These are phyloP conservation scores for Tanaodytes sp. DNA, from an alignment of 2,888 invertebrate species.

Conservation along the genomic window DNA sequence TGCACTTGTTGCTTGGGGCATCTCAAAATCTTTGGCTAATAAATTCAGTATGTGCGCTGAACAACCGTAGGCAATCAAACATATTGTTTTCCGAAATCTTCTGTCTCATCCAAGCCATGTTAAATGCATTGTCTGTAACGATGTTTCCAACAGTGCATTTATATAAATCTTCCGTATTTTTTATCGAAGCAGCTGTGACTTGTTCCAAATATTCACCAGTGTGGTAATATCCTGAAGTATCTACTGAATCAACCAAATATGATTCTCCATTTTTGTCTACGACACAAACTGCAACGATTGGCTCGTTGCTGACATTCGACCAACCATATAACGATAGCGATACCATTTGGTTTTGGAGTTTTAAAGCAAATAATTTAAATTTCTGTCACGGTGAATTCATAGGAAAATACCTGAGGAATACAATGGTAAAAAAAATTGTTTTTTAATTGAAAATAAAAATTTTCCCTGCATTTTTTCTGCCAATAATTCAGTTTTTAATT, in stretches of 20 bases:
- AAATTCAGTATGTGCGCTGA: neutral
- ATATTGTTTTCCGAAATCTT: neutral
- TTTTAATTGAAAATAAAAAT: too few relatives aligned
- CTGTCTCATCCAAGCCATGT: neutral
- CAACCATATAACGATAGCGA: conserved; percentile 19
- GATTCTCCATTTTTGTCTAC: conserved; percentile 8
- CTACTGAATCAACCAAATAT: conserved; percentile 22
- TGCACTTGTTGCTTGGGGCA: too few relatives aligned
- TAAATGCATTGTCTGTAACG: neutral
- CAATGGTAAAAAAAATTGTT: too few relatives aligned
- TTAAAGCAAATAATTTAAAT: too few relatives aligned
- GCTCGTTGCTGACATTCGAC: conserved; percentile 23
- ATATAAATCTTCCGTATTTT: conserved; percentile 1
- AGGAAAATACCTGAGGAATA: too few relatives aligned
- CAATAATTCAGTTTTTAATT: too few relatives aligned
- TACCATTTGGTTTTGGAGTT: conserved; percentile 18
- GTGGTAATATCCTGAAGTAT: conserved; percentile 27
- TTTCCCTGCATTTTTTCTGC: too few relatives aligned
- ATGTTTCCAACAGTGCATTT: neutral
- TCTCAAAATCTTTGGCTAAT: neutral
- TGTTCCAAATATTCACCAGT: conserved; percentile 19
- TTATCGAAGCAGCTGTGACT: neutral
- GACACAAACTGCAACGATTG: conserved; percentile 24
- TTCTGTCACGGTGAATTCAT: too few relatives aligned
- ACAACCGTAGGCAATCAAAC: neutral